phyloP scores from a whole-genome alignment of 2,113 vertebrate genomes.

The Castor canadensis region DNA sequence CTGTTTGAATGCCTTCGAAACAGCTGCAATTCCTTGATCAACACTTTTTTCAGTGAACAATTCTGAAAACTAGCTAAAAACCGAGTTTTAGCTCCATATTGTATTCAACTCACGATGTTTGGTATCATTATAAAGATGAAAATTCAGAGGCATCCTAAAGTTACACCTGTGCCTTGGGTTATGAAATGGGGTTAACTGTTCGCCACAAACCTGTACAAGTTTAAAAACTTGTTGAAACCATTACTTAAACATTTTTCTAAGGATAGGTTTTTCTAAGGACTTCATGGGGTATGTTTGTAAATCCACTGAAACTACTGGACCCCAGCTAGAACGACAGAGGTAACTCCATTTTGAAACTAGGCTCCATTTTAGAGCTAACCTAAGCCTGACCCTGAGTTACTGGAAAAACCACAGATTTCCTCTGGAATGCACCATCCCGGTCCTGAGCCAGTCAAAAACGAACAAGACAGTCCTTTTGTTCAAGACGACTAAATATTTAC shows the following conservation, averaged over 20 bases:
- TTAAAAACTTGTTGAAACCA: background rate
- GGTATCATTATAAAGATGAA: background rate
- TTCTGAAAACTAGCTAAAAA: background rate
- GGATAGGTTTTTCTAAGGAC: accelerated
- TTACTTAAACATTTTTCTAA: background rate
- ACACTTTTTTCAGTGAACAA: background rate
- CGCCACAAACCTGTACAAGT: too few relatives aligned
- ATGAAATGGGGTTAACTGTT: background rate
- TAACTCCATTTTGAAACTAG: too few relatives aligned
- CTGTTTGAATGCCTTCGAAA: background rate
- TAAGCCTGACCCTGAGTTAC: too few relatives aligned
- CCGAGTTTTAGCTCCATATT: background rate
- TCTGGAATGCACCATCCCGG: too few relatives aligned
- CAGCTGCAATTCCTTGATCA: background rate
- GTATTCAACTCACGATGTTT: background rate
- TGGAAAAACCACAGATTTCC: too few relatives aligned
- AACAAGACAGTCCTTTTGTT: too few relatives aligned
- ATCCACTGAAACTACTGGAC: background rate
- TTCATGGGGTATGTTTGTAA: background rate
- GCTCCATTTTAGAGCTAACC: too few relatives aligned
- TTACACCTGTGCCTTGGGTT: accelerated
- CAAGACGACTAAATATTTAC: too few relatives aligned
- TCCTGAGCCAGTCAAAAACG: too few relatives aligned
- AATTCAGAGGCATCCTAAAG: background rate
- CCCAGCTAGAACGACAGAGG: too few relatives aligned